Base-by-base conservation (phyloP, 2,113 vertebrate genomes). In the Euleptes europaea region DNA sequence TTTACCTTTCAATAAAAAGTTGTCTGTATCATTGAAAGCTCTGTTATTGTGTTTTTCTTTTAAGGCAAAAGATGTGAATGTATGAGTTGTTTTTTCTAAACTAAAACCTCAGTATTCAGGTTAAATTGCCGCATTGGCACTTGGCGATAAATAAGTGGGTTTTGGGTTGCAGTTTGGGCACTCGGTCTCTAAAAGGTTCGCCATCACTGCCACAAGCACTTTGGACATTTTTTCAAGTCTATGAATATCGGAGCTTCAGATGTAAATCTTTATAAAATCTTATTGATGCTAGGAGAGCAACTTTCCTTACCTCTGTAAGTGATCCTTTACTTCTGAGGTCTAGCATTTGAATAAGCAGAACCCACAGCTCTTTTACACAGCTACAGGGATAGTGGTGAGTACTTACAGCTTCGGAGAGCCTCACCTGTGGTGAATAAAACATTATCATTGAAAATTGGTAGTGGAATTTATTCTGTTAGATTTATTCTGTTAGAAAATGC, bases 361-460 rank as follows among this genome's bases (percentile, higher is more conserved):
- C 12, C 99, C 98, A 99, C 44, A 99, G 93, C 82, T 99, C 99
- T 94, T 98, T 98, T 90, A 98, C 90, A 90, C 98, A 99, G 60
- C 84, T 72, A 92, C 99, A 99, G 1, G 95, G 92, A 90, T 96
- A 98, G 82, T 96, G 97, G 83, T 96, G 94, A 95, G 82, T 97
- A 85, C 49, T 93, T 88, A 99, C 92, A 65, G 95, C 96, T 89
- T 99, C 98, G 40, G 97, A 98, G 35, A 97, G 97, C 82, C 98
- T 97, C 67, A 99, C 96, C 99, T 99, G 54, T 28, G 40, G 66
- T 74, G 77, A 57, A 92, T 28, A 94, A 60, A 66, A 94, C 84
- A 77, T n/a, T 31, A 83, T 70, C 47, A 83, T 67, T 65, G 86
- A 60, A 2, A 75, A 19, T 3, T 73, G n/a, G 79, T 54, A 51